Evolutionary conservation across 2,888 invertebrate species (phyloP), one percentile per base, ranked within the genome.

Genomic region (Eurytoma californica): DNA sequence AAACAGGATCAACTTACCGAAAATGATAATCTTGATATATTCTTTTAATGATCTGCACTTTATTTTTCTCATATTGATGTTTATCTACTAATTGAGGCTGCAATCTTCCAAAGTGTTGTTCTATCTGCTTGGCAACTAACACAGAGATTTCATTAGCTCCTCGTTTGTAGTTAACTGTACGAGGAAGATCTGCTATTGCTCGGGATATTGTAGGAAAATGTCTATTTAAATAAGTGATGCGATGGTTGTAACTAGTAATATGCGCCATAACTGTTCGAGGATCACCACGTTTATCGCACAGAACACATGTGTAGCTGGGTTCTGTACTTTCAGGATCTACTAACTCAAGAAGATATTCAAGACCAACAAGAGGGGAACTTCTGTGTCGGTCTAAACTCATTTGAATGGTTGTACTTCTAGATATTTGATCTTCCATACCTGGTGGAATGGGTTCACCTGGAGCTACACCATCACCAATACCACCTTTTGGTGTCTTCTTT

Each of bases 231-330:
- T 94, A 96, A 87, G 95, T 93, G 85, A 92, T 91, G 16, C 94
- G 92, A 88, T 97, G 96, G 90, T 94, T 94, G 89, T 94, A 94
- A 88, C 95, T 95, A 24, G 94, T 94, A 87, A 96, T 92, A 89
- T 96, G 96, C 82, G 94, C 93, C 89, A 96, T 92, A 83, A 96
- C 95, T 70, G 95, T 95, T 65, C 95, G 92, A 39, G 94, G 94
- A 88, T 95, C 95, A 57, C 96, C 95, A 84, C 94, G 94, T 89
- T 95, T 96, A 86, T 93, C 93, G 89, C 96, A 97, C 81, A 96
- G 91, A 83, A 95, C 92, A 90, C 96, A 97, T 70, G 94, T 91
- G 90, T 96, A 96, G 70, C 92, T 91, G 0, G 95, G 95, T 88
- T 95, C 95, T 86, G 92, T 92, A 82, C 93, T 93, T 9, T 92